Evolutionary conservation across 2,888 invertebrate genomes (phyloP).

Genomic region (Scaptomyza flava): DNA sequence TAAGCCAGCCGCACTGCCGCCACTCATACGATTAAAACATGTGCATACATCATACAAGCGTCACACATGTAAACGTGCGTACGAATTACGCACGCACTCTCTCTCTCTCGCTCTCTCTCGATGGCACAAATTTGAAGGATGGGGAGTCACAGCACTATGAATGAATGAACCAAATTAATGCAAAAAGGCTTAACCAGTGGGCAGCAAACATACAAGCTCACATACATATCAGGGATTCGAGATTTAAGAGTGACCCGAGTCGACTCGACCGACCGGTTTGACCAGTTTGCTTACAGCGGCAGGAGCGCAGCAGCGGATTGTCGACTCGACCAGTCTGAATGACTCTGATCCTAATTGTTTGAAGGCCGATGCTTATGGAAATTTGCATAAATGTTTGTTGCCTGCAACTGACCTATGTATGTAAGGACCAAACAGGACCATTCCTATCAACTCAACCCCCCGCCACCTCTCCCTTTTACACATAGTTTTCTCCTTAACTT

Average conservation of each 20-base stretch:
- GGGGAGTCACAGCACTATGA: conserved; percentile 14
- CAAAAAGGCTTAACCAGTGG: conserved; percentile 11
- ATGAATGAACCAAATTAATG: conserved; percentile 5
- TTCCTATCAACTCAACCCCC: conserved; percentile 33
- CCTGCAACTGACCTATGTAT: conserved; percentile 45
- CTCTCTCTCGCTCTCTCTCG: neutral
- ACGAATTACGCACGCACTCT: conserved; percentile 10
- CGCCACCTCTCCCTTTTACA: conserved; percentile 2
- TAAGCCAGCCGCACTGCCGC: neutral
- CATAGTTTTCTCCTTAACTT: neutral
- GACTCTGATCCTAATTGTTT: conserved; percentile 4
- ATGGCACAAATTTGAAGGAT: too few relatives aligned
- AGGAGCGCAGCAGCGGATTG: conserved; percentile 2
- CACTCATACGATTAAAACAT: neutral
- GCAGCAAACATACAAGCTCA: conserved; percentile 3
- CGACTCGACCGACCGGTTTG: conserved; percentile 62
- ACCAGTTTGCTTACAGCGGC: conserved; percentile 40
- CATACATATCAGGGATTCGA: conserved; percentile 2
- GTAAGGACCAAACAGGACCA: conserved; percentile 19
- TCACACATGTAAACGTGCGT: conserved; percentile 1
- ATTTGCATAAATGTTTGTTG: conserved; percentile 16
- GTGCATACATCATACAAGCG: neutral
- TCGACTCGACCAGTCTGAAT: too few relatives aligned
- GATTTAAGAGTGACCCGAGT: conserved; percentile 3
- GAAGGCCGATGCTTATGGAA: conserved; percentile 27